Evolutionary conservation across 1,140 invertebrate genomes (phyloP), one percentile per base, ranked within the genome.

Genomic region (Lysiphlebus fabarum): DNA sequence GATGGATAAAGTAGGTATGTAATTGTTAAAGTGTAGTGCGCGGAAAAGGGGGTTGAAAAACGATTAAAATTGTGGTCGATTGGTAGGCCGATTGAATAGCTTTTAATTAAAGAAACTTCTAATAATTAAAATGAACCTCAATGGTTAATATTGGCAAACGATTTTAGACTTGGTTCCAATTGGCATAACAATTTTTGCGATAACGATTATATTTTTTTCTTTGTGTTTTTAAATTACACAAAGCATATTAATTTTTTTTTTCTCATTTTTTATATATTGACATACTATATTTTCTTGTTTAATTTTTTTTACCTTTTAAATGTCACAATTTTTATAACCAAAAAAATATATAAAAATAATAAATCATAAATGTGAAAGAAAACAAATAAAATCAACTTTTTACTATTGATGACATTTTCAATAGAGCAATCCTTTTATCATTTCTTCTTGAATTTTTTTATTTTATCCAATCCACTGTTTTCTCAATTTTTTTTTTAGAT

Each of bases 21-120:
- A 26, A 26, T 26, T 26, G 17, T 26, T 26, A 4, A 26, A 26
- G 17, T 26, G 17, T 26, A 26, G 17, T 26, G 17, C 17, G 17
- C 17, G 17, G 17, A 49, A 37, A 37, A 49, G n/a, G 12, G 38
- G 26, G 6, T 7, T 10, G 10, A 1, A 56, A 49, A 41, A 40
- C 69, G 64, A 71, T 72, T 71, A 70, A 70, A 74, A 69, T 67
- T 59, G 57, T 59, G 62, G 53, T 58, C 59, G 62, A 65, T 67
- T 59, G 60, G 50, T 55, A 66, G 65, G 41, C 57, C 68, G 65
- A 75, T 75, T 70, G 68, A 73, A 72, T 74, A 59, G 67, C 59
- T 64, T 26, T 65, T 65, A 67, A 68, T 73, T 70, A 71, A 70
- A 65, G 67, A 67, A 70, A 68, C 64, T 74, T 65, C 67, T 76